A percentile compares a stretch with the other conserved stretches of the same genome.
These are phyloP conservation scores for Elymnias hypermnestra DNA, from an alignment of 1,140 invertebrate species.

Conservation along the genomic window DNA sequence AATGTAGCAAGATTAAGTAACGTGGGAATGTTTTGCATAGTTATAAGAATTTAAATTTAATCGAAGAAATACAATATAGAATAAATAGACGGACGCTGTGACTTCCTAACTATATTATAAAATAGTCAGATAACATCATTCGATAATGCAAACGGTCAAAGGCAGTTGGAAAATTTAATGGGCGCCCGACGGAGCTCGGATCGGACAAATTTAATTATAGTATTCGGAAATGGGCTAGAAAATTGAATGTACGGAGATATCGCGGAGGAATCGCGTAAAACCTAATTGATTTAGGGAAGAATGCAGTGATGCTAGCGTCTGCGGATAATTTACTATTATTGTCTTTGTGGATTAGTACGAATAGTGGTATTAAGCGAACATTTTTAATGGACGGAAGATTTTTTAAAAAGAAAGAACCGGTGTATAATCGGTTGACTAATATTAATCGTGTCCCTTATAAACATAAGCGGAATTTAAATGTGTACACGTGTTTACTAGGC, in stretches of 20 bases:
- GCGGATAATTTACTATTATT: conserved; percentile 28
- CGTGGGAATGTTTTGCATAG: too few relatives aligned
- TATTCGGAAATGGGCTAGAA: conserved; percentile 68
- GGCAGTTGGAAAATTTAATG: conserved; percentile 42
- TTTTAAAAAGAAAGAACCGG: too few relatives aligned
- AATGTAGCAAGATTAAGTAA: too few relatives aligned
- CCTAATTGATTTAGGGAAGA: conserved; percentile 51
- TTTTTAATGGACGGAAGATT: too few relatives aligned
- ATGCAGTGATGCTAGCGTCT: conserved; percentile 23
- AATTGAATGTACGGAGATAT: conserved; percentile 53
- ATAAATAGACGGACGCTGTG: too few relatives aligned
- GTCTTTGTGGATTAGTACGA: not conserved
- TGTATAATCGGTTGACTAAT: too few relatives aligned
- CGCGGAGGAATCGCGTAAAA: conserved; percentile 40
- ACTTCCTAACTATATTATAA: not conserved
- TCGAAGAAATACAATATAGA: too few relatives aligned
- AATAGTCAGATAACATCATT: conserved; percentile 6
- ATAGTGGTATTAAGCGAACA: too few relatives aligned
- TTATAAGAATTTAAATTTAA: too few relatives aligned
- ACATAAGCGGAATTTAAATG: too few relatives aligned
- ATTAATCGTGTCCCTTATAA: too few relatives aligned
- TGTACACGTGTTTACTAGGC: too few relatives aligned
- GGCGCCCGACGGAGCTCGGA: conserved; percentile 33
- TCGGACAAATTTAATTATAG: conserved; percentile 65
- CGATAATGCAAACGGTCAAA: conserved; percentile 33